These are phyloP conservation scores for Schrankia costaestrigalis DNA, from an alignment of 2,888 invertebrate genomes.

Conservation along the genomic window DNA sequence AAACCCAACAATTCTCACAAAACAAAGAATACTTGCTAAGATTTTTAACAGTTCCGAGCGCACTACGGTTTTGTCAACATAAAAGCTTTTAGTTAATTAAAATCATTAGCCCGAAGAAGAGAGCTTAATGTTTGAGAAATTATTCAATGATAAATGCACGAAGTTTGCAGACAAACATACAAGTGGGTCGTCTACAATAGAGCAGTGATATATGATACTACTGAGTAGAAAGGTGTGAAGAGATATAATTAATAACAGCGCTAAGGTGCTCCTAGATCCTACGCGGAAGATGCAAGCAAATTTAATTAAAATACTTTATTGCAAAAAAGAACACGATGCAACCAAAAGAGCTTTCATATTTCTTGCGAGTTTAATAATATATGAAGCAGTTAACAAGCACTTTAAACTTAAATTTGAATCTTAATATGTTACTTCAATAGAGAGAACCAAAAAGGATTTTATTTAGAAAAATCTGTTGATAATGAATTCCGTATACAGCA, in stretches of 20 bases:
- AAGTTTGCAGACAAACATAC: slow-evolving; percentile 1
- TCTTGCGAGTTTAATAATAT: slow-evolving; percentile 29
- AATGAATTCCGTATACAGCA: slow-evolving; percentile 50
- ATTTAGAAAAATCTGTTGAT: slow-evolving; percentile 33
- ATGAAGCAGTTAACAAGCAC: slow-evolving; percentile 25
- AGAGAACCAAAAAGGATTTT: slow-evolving; percentile 20
- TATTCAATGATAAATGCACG: slow-evolving; percentile 1
- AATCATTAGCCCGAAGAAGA: slow-evolving; percentile 10
- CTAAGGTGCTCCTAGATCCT: slow-evolving; percentile 19
- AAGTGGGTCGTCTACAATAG: slow-evolving; percentile 1
- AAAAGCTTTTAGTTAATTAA: slow-evolving; percentile 25
- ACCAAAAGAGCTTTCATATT: slow-evolving; percentile 23
- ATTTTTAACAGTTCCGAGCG: too few relatives aligned
- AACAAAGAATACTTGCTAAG: too few relatives aligned
- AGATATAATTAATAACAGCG: slow-evolving; percentile 25
- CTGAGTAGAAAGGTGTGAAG: slow-evolving; percentile 14
- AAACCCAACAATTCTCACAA: too few relatives aligned
- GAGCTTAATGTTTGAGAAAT: not conserved
- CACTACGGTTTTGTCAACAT: slow-evolving; percentile 8
- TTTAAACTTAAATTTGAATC: slow-evolving; percentile 22
- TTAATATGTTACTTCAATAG: slow-evolving; percentile 15
- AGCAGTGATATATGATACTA: slow-evolving; percentile 15
- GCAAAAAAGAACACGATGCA: slow-evolving; percentile 22
- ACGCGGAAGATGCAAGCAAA: slow-evolving; percentile 21
- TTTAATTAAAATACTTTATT: slow-evolving; percentile 30